Evolutionary conservation across 1,140 invertebrate species (phyloP), one percentile per base, ranked within the genome.

Genomic region (Monomorium pharaonis): DNA sequence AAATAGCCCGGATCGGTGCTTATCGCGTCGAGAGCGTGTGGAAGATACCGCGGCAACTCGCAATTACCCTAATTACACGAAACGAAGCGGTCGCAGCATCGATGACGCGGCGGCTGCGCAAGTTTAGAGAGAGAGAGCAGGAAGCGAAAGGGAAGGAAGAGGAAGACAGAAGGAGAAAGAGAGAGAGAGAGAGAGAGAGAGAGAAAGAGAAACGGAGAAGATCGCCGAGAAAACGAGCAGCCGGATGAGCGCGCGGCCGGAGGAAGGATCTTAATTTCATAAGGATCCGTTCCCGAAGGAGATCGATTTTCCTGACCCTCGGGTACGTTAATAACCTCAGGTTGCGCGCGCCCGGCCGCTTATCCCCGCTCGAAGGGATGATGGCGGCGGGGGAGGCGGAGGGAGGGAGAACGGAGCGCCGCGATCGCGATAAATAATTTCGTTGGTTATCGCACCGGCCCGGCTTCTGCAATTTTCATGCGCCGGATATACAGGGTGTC

Each of bases 381-480:
- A n/a, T n/a, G n/a, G n/a, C n/a, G n/a, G n/a, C n/a, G n/a, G n/a
- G 27, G 30, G 60, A 65, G 62, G 30, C 5, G 60, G 3, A 27
- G n/a, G 30, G 21, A 3, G 37, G 14, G 12, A 24, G 63, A 37
- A 86, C 74, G 47, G 18, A 77, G 65, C 62, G 27, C 51, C 24
- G 51, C 78, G 87, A 86, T 80, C 72, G 85, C 65, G 86, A 88
- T 87, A 89, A 89, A 86, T 84, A 86, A 86, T 86, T 86, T 86
- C 58, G 78, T 83, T 83, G 78, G 65, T 86, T 85, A 85, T 85
- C 84, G 84, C 58, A n/a, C 58, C 60, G 65, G 62, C 27, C 30
- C 67, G 77, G 37, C 65, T 85, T 81, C 78, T 86, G 58, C 47
- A 86, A 86, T 70, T 86, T 86, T 86, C 56, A 86, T 86, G 49